Evolutionary conservation across 2,888 invertebrate species (phyloP).

Genomic region (Eupeodes luniger): DNA sequence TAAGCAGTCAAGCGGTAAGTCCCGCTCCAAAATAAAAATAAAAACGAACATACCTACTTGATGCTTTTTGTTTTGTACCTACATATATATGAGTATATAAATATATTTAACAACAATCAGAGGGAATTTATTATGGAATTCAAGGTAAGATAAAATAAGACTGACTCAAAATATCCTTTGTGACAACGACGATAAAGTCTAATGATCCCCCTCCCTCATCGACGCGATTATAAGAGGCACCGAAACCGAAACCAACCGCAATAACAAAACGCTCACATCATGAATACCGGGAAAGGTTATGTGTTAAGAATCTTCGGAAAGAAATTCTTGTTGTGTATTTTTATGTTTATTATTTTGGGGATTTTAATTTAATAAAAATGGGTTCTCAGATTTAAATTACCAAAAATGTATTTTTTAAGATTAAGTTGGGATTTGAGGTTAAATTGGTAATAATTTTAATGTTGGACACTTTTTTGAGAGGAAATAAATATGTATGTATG

Average conservation of each 20-base stretch:
- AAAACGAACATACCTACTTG: constrained; percentile 1
- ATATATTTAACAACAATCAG: constrained; percentile 16
- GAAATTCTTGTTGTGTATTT: not conserved
- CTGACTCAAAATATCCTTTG: constrained; percentile 24
- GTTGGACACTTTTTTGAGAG: constrained; percentile 5
- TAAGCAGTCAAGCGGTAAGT: constrained; percentile 36
- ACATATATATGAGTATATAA: not conserved
- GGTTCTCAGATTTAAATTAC: not conserved
- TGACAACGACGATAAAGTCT: constrained; percentile 17
- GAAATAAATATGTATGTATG: not conserved
- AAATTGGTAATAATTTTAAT: constrained; percentile 4
- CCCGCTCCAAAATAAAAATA: not conserved
- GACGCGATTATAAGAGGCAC: not conserved
- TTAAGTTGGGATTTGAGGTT: not conserved
- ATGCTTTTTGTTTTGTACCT: not conserved
- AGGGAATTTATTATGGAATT: constrained; percentile 24
- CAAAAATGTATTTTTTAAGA: not conserved
- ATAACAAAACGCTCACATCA: not conserved
- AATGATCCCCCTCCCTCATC: constrained; percentile 12
- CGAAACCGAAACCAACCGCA: not conserved
- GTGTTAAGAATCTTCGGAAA: constrained; percentile 13
- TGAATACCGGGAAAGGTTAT: not conserved
- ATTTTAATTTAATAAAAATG: not conserved
- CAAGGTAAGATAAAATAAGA: constrained; percentile 44
- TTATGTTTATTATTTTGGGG: not conserved